Evolutionary conservation across 1,140 invertebrate species (phyloP).

Genomic region (Temnothorax nylanderi): DNA sequence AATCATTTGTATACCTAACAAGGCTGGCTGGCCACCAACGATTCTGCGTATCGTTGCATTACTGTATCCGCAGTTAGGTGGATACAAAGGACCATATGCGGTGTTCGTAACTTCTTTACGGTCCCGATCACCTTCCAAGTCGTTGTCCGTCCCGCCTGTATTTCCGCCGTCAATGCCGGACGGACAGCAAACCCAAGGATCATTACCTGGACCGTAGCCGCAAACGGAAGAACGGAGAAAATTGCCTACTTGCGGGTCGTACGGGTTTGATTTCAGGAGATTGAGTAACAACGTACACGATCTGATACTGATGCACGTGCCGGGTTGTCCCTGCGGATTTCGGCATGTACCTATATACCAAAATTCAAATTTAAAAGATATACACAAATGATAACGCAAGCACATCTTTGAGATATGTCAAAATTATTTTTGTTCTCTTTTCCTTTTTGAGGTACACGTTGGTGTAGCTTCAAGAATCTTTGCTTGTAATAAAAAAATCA

Average conservation of each 20-base stretch:
- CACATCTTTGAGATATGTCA: neutral
- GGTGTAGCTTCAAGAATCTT: neutral
- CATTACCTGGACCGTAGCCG: constrained; percentile 82
- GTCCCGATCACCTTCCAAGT: neutral
- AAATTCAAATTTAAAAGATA: neutral
- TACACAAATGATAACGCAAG: neutral
- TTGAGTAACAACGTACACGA: constrained; percentile 83
- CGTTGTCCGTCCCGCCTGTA: neutral
- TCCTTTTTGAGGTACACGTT: neutral
- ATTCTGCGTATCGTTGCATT: constrained; percentile 69
- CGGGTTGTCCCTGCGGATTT: constrained; percentile 63
- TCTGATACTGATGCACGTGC: constrained; percentile 84
- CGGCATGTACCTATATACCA: constrained; percentile 13
- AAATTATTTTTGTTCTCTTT: neutral
- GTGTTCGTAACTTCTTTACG: constrained; percentile 4
- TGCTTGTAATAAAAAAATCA: neutral
- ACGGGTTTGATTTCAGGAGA: constrained; percentile 72
- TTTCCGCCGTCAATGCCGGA: neutral
- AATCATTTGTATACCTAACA: constrained; percentile 73
- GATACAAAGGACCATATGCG: constrained; percentile 52
- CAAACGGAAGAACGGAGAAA: constrained; percentile 86
- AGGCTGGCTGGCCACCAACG: constrained; percentile 75
- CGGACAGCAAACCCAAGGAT: constrained; percentile 86
- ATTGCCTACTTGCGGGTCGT: constrained; percentile 70
- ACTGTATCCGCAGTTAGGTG: constrained; percentile 77